Percentiles rank a stretch among this genome's conserved stretches.
These are phyloP conservation scores for Centropus bengalensis DNA, from an alignment of 2,113 vertebrate genomes.

Conservation along the genomic window DNA sequence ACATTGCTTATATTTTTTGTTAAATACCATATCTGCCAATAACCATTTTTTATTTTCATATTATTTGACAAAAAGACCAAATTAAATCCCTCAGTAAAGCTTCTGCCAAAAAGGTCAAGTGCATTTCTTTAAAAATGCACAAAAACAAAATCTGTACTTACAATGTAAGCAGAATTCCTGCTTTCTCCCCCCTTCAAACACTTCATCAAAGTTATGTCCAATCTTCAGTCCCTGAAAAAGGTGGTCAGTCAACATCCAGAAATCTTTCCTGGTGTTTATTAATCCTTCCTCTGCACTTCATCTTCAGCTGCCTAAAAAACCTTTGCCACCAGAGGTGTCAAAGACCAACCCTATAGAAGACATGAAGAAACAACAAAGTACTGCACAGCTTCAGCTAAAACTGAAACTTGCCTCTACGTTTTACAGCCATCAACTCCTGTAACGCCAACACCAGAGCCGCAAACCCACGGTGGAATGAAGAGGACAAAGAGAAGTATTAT, in stretches of 20 bases:
- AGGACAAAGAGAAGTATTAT: not conserved
- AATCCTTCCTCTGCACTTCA: not conserved
- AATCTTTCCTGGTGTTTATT: not conserved
- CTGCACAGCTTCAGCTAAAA: not conserved
- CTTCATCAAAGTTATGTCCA: not conserved
- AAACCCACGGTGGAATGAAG: not conserved
- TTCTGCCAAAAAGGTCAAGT: not conserved
- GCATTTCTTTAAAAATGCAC: not conserved
- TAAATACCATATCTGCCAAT: not conserved
- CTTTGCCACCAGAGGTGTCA: not conserved
- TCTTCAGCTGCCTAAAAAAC: not conserved
- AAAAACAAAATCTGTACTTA: not conserved
- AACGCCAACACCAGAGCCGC: not conserved
- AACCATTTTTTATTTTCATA: not conserved
- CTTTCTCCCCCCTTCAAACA: not conserved
- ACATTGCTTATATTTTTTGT: not conserved
- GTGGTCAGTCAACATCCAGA: not conserved
- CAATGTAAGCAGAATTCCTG: not conserved
- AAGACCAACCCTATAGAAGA: fast-evolving
- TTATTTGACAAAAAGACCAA: not conserved
- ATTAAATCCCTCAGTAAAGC: not conserved
- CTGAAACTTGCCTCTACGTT: not conserved
- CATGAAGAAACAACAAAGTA: not conserved
- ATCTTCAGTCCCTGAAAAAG: not conserved
- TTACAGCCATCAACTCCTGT: not conserved